These are phyloP conservation scores for Coccyzus lansbergi DNA, from an alignment of 2,797 vertebrate genomes.

Conservation along the genomic window DNA sequence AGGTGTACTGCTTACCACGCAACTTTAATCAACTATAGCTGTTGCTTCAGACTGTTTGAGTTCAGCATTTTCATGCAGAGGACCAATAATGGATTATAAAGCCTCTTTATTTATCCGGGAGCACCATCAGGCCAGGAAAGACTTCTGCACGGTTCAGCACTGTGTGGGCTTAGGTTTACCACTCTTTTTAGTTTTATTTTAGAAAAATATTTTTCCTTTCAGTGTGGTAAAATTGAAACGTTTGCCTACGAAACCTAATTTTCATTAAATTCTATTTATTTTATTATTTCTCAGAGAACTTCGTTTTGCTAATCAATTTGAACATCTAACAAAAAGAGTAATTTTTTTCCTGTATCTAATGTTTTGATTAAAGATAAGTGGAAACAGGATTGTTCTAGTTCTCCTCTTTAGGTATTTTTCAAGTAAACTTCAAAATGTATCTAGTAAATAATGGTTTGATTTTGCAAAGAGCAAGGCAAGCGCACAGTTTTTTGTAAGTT, in stretches of 20 bases:
- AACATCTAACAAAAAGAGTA: neutral
- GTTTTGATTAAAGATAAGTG: neutral
- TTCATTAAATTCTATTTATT: neutral
- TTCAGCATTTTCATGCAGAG: neutral
- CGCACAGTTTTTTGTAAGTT: neutral
- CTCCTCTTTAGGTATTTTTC: neutral
- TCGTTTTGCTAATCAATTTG: neutral
- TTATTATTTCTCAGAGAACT: neutral
- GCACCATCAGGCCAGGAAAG: neutral
- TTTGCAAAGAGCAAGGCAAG: neutral
- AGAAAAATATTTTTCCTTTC: neutral
- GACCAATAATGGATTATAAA: neutral
- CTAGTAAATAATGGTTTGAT: neutral
- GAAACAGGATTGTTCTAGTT: neutral
- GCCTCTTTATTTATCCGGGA: neutral
- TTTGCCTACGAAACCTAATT: neutral
- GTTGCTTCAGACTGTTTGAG: conserved; percentile 5
- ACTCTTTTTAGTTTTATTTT: neutral
- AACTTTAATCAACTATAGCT: neutral
- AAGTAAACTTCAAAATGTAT: neutral
- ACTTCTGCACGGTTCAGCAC: neutral
- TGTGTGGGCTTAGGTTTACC: neutral
- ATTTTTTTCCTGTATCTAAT: neutral
- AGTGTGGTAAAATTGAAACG: neutral
- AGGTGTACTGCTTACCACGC: neutral